Conservation (phyloP, 2,113 vertebrate species). For the Struthidea cinerea region DNA sequence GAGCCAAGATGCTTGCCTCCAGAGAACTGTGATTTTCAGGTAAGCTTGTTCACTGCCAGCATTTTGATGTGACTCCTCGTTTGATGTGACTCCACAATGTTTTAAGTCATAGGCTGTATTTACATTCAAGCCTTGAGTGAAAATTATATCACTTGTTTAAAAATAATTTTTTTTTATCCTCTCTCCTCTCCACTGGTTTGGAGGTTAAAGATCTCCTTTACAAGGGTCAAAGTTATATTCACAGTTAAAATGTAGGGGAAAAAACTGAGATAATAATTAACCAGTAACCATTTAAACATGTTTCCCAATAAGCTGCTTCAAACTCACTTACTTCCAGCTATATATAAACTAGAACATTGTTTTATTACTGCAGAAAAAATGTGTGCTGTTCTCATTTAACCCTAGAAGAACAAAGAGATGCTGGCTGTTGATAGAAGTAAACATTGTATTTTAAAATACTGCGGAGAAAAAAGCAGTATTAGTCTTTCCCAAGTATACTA, state of each 20-base stretch:
- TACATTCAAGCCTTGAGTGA: neutral
- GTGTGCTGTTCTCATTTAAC: neutral
- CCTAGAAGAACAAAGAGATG: neutral
- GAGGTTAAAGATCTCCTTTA: neutral
- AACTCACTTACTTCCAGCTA: neutral
- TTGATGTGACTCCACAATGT: neutral
- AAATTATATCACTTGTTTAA: neutral
- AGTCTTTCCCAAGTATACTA: neutral
- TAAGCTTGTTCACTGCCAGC: neutral
- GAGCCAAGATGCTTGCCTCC: neutral
- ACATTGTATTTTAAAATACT: neutral
- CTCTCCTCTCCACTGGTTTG: neutral
- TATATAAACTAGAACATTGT: neutral
- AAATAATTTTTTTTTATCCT: neutral
- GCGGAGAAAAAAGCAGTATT: neutral
- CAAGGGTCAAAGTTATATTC: constrained; percentile 42
- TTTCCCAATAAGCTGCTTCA: constrained; percentile 34
- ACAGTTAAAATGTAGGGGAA: neutral
- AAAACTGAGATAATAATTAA: constrained; percentile 44
- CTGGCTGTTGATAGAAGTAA: neutral
- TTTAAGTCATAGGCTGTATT: neutral
- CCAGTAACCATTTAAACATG: constrained; percentile 10
- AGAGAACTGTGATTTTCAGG: neutral
- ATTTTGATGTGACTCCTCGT: neutral
- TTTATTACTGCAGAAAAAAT: constrained; percentile 29